Evolutionary conservation across 2,888 invertebrate species (phyloP), one percentile per base, ranked within the genome.

Genomic region (Drosophila seclusa): DNA sequence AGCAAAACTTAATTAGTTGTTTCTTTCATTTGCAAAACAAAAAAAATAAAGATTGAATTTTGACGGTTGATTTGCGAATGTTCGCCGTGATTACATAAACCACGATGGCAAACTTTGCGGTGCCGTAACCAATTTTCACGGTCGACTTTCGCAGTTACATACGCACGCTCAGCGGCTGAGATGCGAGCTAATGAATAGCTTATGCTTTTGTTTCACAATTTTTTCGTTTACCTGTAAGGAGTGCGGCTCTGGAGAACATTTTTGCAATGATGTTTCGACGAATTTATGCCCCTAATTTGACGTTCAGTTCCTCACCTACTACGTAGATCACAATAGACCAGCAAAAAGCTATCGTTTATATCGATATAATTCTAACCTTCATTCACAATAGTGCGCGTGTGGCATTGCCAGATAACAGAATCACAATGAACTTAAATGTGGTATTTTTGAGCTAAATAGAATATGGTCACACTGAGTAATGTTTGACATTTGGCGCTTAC

Each of bases 181-280:
- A 31, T 45, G 0, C 1, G 1, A 4, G 2, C 1, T 21, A 31
- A 31, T 31, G 8, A 4, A 10, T 18, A n/a, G 4, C 32, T 48
- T 11, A 24, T 50, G 31, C 11, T 24, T 2, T 10, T 48, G 57
- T 71, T 57, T 50, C 21, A 45, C 21, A 32, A 54, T 31, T 71
- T 68, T 62, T 0, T 48, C 7, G 92, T 93, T 93, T 94, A 96
- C 96, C 95, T 94, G 95, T 94, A 92, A 95, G 94, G 93, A 95
- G 94, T 93, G 95, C 94, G 92, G 95, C 94, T 91, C 95, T 95
- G 86, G 96, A 96, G 92, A 96, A 93, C 96, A 96, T 96, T 94
- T 94, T 95, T 85, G 76, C 94, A 76, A 79, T 84, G 80, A 82
- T 79, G 83, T 80, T 81, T 76, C 83, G 71, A 77, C 74, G 75